Evolutionary conservation across 2,797 vertebrate genomes (phyloP), one percentile per base, ranked within the genome.

Genomic region (Cheracebus regulus): DNA sequence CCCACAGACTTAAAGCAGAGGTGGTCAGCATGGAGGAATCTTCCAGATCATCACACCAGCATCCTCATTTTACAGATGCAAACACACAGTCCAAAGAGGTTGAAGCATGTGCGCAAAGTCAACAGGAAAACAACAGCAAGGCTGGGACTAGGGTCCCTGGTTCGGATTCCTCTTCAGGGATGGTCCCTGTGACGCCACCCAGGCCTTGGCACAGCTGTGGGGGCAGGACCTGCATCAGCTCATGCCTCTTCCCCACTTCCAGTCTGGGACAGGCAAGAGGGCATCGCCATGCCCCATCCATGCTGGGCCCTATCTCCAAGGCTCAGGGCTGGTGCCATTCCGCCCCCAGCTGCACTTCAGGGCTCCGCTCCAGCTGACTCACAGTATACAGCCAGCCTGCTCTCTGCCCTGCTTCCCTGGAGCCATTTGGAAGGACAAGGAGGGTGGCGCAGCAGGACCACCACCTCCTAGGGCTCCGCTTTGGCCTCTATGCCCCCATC

Each of bases 1-100:
- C 7, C 73, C 82, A 2, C 52, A 36, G 30, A 67, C 61, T 46
- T 24, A 41, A n/a, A 36, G 17, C 44, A 67, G 90, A 76, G n/a
- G 33, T 1, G 1, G 4, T 50, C 76, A 26, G 9, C 55, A 4
- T 33, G 36, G 41, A 44, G 44, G 55, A 91, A 48, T 7, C 52
- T 85, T 44, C 14, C 39, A 80, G 64, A 20, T n/a, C 55, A 61
- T 48, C 70, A 15, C 17, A 14, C 4, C 20, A 41, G 22, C 46
- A 33, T n/a, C 41, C 26, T 76, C 24, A 9, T 61, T 48, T 75
- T 73, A 55, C 26, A 76, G 64, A 52, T 17, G 70, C 36, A 64
- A 96, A 79, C 46, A 36, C 76, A 67, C 76, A 73, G 48, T 39
- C 78, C 80, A 82, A 64, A 94, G 94, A 80, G 52, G 30, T 6